phyloP scores from a whole-genome alignment of 2,888 invertebrate genomes.

The Apodemia duryi region DNA sequence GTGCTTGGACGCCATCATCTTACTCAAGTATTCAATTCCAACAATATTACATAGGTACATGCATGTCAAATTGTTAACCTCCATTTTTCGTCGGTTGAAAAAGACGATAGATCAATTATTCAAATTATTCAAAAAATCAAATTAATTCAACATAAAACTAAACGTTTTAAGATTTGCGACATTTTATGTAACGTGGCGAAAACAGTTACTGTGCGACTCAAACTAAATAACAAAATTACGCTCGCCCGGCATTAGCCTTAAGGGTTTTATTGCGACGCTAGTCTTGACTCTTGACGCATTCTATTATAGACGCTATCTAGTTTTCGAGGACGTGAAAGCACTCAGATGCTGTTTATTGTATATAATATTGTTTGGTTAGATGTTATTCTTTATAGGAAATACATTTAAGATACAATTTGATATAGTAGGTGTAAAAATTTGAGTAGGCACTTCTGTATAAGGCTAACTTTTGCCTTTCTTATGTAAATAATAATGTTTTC shows the following conservation, averaged over 20 bases:
- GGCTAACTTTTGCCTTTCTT: background rate
- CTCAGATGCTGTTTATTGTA: conserved; percentile 1
- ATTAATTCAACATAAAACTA: background rate
- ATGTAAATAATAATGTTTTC: background rate
- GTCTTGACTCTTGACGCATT: conserved; percentile 4
- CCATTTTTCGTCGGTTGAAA: no score
- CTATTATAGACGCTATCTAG: conserved; percentile 4
- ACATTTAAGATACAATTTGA: background rate
- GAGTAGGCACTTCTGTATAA: background rate
- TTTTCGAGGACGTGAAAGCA: conserved; percentile 4
- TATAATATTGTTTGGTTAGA: background rate
- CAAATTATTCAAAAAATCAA: background rate
- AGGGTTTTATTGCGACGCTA: conserved; percentile 6
- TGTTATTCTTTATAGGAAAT: conserved; percentile 4
- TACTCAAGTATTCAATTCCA: no score
- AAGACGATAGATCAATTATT: background rate
- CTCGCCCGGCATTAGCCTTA: background rate
- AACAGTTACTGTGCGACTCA: background rate
- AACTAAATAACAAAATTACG: background rate
- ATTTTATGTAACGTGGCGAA: background rate
- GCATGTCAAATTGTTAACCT: no score
- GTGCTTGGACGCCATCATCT: no score
- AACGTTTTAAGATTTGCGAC: background rate
- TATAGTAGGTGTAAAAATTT: background rate
- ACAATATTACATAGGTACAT: no score